A percentile compares a stretch with the other conserved stretches of the same genome.
Conservation (phyloP, 92 coral and sea anemone genomes). For the Meandrina meandrites region DNA sequence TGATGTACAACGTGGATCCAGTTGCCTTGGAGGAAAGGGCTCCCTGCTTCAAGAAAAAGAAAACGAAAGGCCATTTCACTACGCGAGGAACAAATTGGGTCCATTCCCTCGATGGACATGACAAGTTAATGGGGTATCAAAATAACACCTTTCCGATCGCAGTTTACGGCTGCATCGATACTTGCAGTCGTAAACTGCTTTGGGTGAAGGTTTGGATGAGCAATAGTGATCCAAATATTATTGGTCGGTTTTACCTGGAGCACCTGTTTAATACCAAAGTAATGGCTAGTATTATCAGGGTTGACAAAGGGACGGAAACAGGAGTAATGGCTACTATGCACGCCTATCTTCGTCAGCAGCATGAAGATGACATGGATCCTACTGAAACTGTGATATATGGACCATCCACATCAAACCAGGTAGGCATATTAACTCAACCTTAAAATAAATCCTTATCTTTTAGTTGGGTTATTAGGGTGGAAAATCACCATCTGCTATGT, state of each 20-base stretch:
- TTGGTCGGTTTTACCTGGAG: slow-evolving; percentile 58
- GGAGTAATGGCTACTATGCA: too few species aligned
- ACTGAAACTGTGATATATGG: too few species aligned
- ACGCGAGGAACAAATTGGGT: slow-evolving; percentile 47
- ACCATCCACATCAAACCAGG: slow-evolving; percentile 60
- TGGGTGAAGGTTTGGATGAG: slow-evolving; percentile 62
- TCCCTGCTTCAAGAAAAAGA: slow-evolving; percentile 48
- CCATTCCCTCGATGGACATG: slow-evolving; percentile 59
- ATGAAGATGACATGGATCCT: too few species aligned
- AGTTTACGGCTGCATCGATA: too few species aligned
- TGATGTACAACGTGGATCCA: slow-evolving; percentile 59
- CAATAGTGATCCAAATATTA: slow-evolving; percentile 58
- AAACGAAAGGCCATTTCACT: slow-evolving; percentile 59
- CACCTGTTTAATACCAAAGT: slow-evolving; percentile 48
- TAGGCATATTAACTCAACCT: not conserved
- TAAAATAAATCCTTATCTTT: not conserved
- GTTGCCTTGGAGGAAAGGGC: slow-evolving; percentile 56
- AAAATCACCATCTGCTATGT: too few species aligned
- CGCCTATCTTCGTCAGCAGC: too few species aligned
- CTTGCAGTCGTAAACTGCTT: too few species aligned
- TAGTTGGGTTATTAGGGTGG: not conserved
- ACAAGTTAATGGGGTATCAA: slow-evolving; percentile 49
- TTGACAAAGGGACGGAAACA: too few species aligned
- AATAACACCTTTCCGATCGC: slow-evolving; percentile 54
- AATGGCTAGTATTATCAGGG: too few species aligned